These are phyloP conservation scores for Heliothis virescens DNA, from an alignment of 1,140 invertebrate genomes.

Conservation along the genomic window DNA sequence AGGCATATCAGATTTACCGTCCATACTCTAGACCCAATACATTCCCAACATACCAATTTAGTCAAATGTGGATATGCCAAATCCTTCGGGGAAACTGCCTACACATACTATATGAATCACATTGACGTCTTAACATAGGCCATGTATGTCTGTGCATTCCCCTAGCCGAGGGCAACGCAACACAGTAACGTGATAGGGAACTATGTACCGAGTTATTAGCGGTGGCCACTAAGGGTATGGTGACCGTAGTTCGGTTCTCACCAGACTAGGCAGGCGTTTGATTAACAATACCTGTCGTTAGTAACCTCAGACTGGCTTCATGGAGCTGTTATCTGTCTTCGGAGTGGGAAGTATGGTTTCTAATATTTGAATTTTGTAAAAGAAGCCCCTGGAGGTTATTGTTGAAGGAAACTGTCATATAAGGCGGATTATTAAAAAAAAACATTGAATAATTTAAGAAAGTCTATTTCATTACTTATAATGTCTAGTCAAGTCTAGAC, in stretches of 20 bases:
- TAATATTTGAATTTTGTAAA: neutral
- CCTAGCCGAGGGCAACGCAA: neutral
- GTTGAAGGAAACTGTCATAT: too few relatives aligned
- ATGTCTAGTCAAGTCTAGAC: too few relatives aligned
- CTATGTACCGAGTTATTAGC: neutral
- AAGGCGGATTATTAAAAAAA: too few relatives aligned
- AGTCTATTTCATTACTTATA: too few relatives aligned
- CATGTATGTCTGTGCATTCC: neutral
- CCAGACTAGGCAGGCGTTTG: neutral
- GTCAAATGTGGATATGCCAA: too few relatives aligned
- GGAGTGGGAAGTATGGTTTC: neutral
- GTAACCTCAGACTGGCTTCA: neutral
- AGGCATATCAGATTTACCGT: too few relatives aligned
- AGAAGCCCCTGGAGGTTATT: too few relatives aligned
- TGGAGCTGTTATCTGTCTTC: neutral
- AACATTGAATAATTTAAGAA: too few relatives aligned
- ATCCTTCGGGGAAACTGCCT: too few relatives aligned
- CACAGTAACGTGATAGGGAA: neutral
- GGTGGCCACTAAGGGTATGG: neutral
- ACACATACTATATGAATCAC: too few relatives aligned
- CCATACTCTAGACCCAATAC: too few relatives aligned
- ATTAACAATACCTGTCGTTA: neutral
- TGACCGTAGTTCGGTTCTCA: neutral
- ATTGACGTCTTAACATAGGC: neutral
- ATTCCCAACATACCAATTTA: too few relatives aligned